Base-by-base conservation (phyloP, 2,113 vertebrate species). In the Anarrhichthys ocellatus region DNA sequence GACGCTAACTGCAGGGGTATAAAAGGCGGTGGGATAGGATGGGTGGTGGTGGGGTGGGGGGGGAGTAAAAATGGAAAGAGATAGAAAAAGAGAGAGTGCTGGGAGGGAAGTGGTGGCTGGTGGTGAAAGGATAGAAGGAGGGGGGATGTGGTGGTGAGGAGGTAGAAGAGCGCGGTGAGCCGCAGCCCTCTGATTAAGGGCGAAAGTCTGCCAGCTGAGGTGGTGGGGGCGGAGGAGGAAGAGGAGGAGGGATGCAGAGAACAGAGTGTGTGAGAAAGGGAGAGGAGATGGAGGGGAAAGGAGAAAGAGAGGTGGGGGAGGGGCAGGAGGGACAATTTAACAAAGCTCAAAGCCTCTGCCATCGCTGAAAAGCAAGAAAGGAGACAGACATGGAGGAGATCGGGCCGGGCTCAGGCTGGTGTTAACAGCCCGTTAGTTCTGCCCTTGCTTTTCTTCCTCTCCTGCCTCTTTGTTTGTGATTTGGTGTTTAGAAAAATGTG, bases 1-100 rank as follows among this genome's bases (percentile, higher is more conserved):
- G 91, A 87, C 90, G 83, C 87, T 94, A 93, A 95, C 94, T 94
- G 92, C 93, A 91, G 91, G 93, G 94, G 92, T 90, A 90, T 91
- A 68, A 88, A 86, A 82, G 87, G 89, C 72, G 89, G 78, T 86
- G 86, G 78, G 87, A 20, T 73, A 20, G 72, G 36, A 29, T 72
- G 34, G 29, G 82, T n/a, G n/a, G n/a, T n/a, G n/a, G 36, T 34
- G 77, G 85, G 54, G 1, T 10, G 48, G 11, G 27, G 9, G 79
- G 44, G 22, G 81, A 78, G 84, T 52, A 71, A 79, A 85, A 83
- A 82, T 67, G 64, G 74, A 84, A 71, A 88, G 64, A 73, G 86
- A 85, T 69, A 82, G 66, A 81, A 20, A 76, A 48, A 59, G 32
- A 80, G 78, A 80, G 85, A 76, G 77, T 50, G 87, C 68, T 85